Evolutionary conservation across 2,113 vertebrate genomes (phyloP).

Genomic region (Syrrhaptes paradoxus): DNA sequence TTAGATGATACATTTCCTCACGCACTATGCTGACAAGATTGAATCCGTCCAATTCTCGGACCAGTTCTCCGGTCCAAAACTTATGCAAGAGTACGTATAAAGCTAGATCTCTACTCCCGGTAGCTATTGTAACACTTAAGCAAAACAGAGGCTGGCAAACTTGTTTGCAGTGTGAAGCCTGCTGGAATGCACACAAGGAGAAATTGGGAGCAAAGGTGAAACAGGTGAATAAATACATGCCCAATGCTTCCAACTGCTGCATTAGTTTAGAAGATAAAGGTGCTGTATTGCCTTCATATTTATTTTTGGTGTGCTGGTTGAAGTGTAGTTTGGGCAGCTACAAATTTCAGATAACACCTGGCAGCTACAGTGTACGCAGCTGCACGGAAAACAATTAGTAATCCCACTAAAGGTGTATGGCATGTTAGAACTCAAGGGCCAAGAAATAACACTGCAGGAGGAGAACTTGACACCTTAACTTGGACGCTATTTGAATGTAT

Average conservation of each 20-base stretch:
- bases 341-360: not conserved
- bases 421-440: not conserved
- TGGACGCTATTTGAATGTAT: not conserved
- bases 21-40: conserved; percentile 95
- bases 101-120: not conserved
- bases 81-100: conserved; percentile 97
- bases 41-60: conserved; percentile 99
- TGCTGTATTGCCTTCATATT: not conserved
- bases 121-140: not conserved
- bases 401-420: not conserved
- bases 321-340: not conserved
- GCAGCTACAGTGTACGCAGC: not conserved
- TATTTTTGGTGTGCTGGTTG: not conserved
- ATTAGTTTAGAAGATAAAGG: not conserved
- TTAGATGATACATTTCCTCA: conserved; percentile 97
- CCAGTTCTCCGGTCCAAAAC: conserved; percentile 99
- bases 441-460: not conserved
- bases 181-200: not conserved
- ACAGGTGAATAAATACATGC: not conserved
- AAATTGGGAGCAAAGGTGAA: not conserved
- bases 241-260: not conserved
- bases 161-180: not conserved
- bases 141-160: not conserved
- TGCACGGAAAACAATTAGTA: not conserved
- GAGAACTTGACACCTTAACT: not conserved